Percentiles rank a stretch among this genome's conserved stretches.
Evolutionary conservation across 2,113 vertebrate species (phyloP).

Genomic region (Rostratula benghalensis): DNA sequence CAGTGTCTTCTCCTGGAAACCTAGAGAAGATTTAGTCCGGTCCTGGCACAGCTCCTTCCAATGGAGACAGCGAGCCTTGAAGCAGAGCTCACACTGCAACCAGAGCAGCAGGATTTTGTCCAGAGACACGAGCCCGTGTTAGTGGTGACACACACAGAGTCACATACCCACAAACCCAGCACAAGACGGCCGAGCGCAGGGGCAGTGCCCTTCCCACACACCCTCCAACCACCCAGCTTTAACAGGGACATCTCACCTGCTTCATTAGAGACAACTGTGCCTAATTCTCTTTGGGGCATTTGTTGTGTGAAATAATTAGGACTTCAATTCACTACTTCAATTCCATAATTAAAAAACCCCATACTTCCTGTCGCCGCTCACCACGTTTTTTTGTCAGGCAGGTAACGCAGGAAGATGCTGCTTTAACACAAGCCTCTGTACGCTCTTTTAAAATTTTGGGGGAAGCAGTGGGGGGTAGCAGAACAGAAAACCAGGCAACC

Average conservation of each 20-base stretch:
- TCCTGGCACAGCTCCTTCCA: not conserved
- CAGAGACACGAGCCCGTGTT: fast-evolving
- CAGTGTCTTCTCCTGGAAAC: not conserved
- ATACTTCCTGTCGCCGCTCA: not conserved
- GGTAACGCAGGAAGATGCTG: not conserved
- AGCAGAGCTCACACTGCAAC: not conserved
- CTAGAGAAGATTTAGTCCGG: not conserved
- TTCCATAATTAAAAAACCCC: not conserved
- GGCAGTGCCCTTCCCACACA: not conserved
- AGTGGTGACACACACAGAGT: not conserved
- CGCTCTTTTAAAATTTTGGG: not conserved
- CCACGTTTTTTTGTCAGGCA: not conserved
- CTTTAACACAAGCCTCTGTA: not conserved
- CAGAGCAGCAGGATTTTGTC: not conserved
- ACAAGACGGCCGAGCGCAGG: not conserved
- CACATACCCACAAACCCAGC: fast-evolving
- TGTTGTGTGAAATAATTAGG: not conserved
- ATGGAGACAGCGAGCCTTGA: not conserved
- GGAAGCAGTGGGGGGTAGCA: not conserved
- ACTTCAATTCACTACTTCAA: not conserved
- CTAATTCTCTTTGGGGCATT: not conserved
- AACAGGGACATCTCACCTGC: not conserved
- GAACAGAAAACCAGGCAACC: not conserved
- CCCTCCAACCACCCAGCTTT: not conserved
- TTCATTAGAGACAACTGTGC: not conserved